Evolutionary conservation across 2,797 vertebrate species (phyloP).

Genomic region (Anniella stebbinsi): DNA sequence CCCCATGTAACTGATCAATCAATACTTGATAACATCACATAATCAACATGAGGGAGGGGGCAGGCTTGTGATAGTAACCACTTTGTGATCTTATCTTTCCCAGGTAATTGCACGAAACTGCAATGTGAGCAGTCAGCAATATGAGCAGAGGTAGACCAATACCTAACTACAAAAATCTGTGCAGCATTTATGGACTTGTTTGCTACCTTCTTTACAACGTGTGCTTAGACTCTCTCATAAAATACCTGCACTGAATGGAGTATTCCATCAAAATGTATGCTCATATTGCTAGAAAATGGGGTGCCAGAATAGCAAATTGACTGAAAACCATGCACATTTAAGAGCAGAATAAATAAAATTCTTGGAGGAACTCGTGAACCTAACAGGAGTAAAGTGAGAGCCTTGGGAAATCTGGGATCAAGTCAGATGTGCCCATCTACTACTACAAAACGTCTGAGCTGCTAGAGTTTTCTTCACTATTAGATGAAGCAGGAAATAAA

Average conservation of each 20-base stretch:
- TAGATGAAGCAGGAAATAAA: conserved; percentile 22
- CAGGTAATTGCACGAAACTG: conserved; percentile 51
- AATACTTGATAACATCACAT: conserved; percentile 74
- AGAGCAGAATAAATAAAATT: conserved; percentile 43
- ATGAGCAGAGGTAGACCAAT: conserved; percentile 5
- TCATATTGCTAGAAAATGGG: conserved; percentile 22
- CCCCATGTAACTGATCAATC: conserved; percentile 65
- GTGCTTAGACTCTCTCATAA: conserved; percentile 7
- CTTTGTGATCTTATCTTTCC: conserved; percentile 59
- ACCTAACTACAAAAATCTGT: not conserved
- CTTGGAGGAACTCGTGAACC: conserved; percentile 39
- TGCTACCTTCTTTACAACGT: not conserved
- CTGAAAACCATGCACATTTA: conserved; percentile 56
- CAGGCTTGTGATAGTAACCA: conserved; percentile 61
- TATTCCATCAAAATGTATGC: not conserved
- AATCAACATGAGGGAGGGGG: conserved; percentile 43
- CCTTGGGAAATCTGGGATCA: conserved; percentile 55
- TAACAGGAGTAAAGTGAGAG: conserved; percentile 65
- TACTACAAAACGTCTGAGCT: conserved; percentile 32
- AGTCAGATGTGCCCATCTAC: conserved; percentile 55
- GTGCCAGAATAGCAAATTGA: conserved; percentile 54
- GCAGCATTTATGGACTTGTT: conserved; percentile 33
- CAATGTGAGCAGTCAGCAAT: conserved; percentile 52
- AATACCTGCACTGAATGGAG: conserved; percentile 17
- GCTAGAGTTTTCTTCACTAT: not conserved